These are phyloP conservation scores for Drosophila robusta DNA, from an alignment of 2,888 invertebrate species.

Conservation along the genomic window DNA sequence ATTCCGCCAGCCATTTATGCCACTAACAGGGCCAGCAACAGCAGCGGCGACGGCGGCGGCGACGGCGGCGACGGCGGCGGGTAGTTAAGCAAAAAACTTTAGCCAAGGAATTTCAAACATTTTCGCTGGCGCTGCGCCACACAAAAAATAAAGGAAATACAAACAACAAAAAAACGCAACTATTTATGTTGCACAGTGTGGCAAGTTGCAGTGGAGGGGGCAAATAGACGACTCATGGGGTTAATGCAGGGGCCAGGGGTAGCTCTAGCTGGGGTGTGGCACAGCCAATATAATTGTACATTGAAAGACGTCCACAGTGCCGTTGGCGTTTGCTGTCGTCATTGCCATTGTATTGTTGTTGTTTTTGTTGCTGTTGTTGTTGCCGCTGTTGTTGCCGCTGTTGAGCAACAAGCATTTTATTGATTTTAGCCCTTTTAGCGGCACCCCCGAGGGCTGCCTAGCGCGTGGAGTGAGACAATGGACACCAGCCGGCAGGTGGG, in stretches of 20 bases:
- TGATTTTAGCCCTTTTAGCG: constrained; percentile 81
- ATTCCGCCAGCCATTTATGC: constrained; percentile 71
- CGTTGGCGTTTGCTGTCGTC: constrained; percentile 26
- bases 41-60: not conserved
- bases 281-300: constrained; percentile 76
- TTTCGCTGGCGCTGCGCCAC: constrained; percentile 56
- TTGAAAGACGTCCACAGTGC: constrained; percentile 58
- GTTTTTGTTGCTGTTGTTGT: constrained; percentile 22
- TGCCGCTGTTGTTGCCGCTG: constrained; percentile 18
- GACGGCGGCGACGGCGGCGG: not conserved
- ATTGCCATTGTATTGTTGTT: constrained; percentile 21
- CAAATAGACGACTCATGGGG: not conserved
- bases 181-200: constrained; percentile 74
- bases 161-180: constrained; percentile 64
- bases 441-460: constrained; percentile 31
- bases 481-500: not conserved
- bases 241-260: not conserved
- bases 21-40: constrained; percentile 32
- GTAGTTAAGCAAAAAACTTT: constrained; percentile 46
- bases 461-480: constrained; percentile 5
- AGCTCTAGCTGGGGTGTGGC: constrained; percentile 27
- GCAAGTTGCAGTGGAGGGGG: constrained; percentile 13
- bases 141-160: constrained; percentile 15
- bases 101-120: constrained; percentile 69
- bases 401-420: constrained; percentile 82